These are phyloP conservation scores for Scolopax mira DNA, from an alignment of 2,113 vertebrate species.

Conservation along the genomic window DNA sequence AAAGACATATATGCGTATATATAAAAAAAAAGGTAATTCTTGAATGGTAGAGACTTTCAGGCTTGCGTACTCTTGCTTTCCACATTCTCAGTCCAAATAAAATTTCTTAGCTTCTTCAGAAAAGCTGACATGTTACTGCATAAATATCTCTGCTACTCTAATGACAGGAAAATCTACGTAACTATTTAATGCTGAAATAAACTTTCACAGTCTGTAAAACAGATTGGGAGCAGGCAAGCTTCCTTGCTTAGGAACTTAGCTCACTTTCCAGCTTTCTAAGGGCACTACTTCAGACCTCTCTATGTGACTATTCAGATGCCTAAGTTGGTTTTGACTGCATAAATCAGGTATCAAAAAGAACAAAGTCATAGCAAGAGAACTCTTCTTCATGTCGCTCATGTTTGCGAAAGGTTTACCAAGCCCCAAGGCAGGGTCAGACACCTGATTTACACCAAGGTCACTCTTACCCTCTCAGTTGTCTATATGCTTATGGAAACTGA, in stretches of 20 bases:
- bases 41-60: background rate
- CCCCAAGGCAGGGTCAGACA: background rate
- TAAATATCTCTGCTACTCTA: background rate
- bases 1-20: background rate
- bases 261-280: background rate
- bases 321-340: background rate
- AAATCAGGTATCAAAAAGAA: background rate
- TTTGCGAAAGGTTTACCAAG: background rate
- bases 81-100: background rate
- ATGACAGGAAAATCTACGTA: background rate
- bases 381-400: background rate
- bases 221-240: background rate
- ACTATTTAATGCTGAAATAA: background rate
- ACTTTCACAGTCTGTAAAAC: background rate
- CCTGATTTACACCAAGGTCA: background rate
- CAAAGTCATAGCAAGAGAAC: background rate
- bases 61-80: background rate
- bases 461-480: background rate
- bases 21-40: background rate
- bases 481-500: background rate
- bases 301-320: rapidly evolving
- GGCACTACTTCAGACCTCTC: background rate
- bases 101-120: background rate
- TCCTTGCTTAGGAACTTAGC: background rate
- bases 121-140: background rate